These are phyloP conservation scores for Decapterus maruadsi DNA, from an alignment of 2,797 vertebrate species.

Conservation along the genomic window DNA sequence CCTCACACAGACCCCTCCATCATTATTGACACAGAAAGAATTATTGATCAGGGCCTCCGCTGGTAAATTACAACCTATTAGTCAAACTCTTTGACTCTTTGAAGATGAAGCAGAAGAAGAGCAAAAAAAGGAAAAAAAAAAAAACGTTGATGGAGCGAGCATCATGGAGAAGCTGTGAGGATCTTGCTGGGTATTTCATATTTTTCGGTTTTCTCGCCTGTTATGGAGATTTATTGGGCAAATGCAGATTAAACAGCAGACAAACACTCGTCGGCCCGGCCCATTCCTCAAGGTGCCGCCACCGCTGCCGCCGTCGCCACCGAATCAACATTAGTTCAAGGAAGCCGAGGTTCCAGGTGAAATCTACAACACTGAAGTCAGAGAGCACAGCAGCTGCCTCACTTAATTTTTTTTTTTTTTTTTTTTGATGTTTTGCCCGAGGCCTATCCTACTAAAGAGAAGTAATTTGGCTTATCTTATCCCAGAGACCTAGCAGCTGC, in stretches of 20 bases:
- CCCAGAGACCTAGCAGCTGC: slow-evolving; percentile 86
- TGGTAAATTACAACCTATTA: slow-evolving; percentile 80
- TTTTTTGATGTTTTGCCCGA: slow-evolving; percentile 76
- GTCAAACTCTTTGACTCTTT: slow-evolving; percentile 74
- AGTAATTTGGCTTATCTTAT: slow-evolving; percentile 90
- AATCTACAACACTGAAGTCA: slow-evolving; percentile 80
- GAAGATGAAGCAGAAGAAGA: slow-evolving; percentile 10
- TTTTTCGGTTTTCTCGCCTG: slow-evolving; percentile 15
- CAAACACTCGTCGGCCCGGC: slow-evolving; percentile 23
- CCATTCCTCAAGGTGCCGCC: slow-evolving; percentile 55
- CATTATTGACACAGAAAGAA: slow-evolving; percentile 78
- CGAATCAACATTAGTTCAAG: slow-evolving; percentile 74
- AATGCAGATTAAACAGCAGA: slow-evolving; percentile 71
- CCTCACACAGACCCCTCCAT: slow-evolving; percentile 74
- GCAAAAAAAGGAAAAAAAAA: slow-evolving; percentile 11
- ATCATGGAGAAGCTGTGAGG: slow-evolving; percentile 28
- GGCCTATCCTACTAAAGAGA: slow-evolving; percentile 86
- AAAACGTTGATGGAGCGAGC: slow-evolving; percentile 53
- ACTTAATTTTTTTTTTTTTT: slow-evolving; percentile 79
- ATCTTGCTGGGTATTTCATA: slow-evolving; percentile 10
- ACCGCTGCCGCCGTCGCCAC: not conserved
- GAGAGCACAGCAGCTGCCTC: slow-evolving; percentile 72
- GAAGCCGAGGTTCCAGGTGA: slow-evolving; percentile 79
- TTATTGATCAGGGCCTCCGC: slow-evolving; percentile 76
- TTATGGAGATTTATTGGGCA: slow-evolving; percentile 52